A percentile compares a stretch with the other conserved stretches of the same genome.
Conservation (phyloP, 2,797 vertebrate species). For the Ispidina lecontei region DNA sequence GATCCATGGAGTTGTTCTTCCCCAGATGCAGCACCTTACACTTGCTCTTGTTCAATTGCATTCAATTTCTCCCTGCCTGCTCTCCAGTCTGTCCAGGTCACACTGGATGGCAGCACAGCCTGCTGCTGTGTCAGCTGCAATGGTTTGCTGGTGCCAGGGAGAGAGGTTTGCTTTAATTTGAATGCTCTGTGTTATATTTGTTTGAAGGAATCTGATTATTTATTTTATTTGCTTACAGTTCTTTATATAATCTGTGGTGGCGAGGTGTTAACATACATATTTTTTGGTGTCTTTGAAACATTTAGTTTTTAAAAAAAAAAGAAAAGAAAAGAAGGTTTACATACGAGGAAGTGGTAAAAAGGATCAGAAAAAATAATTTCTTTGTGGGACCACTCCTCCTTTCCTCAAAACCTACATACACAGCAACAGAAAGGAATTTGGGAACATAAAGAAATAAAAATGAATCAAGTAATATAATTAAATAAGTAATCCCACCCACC, state of each 20-base stretch:
- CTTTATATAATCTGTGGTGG: background rate
- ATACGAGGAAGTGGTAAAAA: background rate
- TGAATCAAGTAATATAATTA: background rate
- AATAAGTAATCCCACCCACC: background rate
- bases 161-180: background rate
- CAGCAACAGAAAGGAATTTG: background rate
- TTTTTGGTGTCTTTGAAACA: background rate
- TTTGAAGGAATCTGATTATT: background rate
- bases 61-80: too few species aligned
- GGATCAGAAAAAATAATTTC: background rate
- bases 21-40: too few species aligned
- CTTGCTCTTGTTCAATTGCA: too few species aligned
- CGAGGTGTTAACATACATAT: background rate
- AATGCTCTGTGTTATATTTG: background rate
- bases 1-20: too few species aligned
- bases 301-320: background rate
- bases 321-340: rapidly evolving
- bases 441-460: background rate
- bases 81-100: too few species aligned
- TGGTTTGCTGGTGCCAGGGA: background rate
- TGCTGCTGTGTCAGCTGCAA: too few species aligned
- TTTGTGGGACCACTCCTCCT: background rate
- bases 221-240: background rate
- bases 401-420: background rate
- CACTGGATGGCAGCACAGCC: too few species aligned